Base-by-base conservation (phyloP, 2,797 vertebrate species). In the Argya squamiceps region DNA sequence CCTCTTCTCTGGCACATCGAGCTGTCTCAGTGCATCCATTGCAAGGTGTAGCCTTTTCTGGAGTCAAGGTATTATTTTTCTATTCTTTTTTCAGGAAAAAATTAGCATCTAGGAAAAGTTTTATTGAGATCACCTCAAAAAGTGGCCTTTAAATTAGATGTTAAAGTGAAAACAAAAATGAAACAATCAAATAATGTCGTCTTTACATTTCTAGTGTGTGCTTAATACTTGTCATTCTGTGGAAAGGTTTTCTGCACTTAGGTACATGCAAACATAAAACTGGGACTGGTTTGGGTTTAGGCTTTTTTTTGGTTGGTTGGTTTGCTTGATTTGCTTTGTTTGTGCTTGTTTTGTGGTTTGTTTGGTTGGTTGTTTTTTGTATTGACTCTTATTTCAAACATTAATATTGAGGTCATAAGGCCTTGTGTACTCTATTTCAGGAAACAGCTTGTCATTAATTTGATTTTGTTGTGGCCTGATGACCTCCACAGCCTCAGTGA, bases 341-440 rank as follows among this genome's bases (percentile, higher is more conserved):
- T 50, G 3, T 69, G 5, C 3, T 63, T 70, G 18, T 14, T 71
- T 58, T 34, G 3, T 12, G 15, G 29, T 60, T 85, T 56, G 7
- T 0, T 68, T 49, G 10, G 1, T 58, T 63, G 17, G 1, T 29
- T 17, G 12, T 10, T 1, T 49, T 82, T 78, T 58, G 4, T 11
- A 23, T 20, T 89, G 55, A 39, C 26, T 79, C 18, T 63, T 44
- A 55, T 37, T 87, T 63, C 26, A 59, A 36, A 49, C 14, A 30
- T 41, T 37, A 56, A 36, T 79, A 39, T 24, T 49, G 34, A 44
- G 17, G 11, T 9, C 46, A 62, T 50, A 15, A 89, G 41, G 43
- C 5, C 18, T 49, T n/a, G 20, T 64, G 62, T 44, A 89, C 81
- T 39, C 11, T 80, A 23, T 60, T 68, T 90, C 47, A 73, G 44